These are phyloP conservation scores for Gasterosteus aculeatus DNA, from an alignment of 2,113 vertebrate species.

Conservation along the genomic window DNA sequence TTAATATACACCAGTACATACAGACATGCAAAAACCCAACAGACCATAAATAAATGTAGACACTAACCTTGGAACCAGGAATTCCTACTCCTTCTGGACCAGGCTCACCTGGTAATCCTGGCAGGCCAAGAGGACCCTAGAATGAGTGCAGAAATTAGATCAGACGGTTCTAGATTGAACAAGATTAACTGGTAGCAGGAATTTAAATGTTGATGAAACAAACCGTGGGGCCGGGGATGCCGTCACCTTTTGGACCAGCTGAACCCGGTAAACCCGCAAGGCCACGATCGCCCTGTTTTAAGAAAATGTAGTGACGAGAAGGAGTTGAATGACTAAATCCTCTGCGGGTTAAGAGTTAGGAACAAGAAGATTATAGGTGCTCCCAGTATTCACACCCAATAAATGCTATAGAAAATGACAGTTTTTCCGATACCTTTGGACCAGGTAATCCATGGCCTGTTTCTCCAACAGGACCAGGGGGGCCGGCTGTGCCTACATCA, in stretches of 20 bases:
- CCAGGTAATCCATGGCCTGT: conserved; percentile 89
- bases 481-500: conserved; percentile 84
- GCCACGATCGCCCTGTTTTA: conserved; percentile 87
- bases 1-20: not conserved
- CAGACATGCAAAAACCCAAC: not conserved
- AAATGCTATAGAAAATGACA: not conserved
- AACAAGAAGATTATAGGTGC: not conserved
- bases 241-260: conserved; percentile 89
- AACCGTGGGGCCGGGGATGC: conserved; percentile 85
- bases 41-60: not conserved
- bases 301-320: conserved; percentile 25
- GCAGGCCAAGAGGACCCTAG: conserved; percentile 87
- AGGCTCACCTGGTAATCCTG: conserved; percentile 84
- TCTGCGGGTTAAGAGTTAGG: not conserved
- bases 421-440: conserved; percentile 82
- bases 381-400: not conserved
- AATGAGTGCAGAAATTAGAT: not conserved
- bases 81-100: conserved; percentile 87
- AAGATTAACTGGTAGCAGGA: not conserved
- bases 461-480: conserved; percentile 86
- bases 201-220: conserved; percentile 60
- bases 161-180: not conserved
- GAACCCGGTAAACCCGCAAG: conserved; percentile 82
- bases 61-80: conserved; percentile 88
- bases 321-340: too few relatives aligned